Conservation (phyloP, 2,797 vertebrate species). For the Semotilus atromaculatus region DNA sequence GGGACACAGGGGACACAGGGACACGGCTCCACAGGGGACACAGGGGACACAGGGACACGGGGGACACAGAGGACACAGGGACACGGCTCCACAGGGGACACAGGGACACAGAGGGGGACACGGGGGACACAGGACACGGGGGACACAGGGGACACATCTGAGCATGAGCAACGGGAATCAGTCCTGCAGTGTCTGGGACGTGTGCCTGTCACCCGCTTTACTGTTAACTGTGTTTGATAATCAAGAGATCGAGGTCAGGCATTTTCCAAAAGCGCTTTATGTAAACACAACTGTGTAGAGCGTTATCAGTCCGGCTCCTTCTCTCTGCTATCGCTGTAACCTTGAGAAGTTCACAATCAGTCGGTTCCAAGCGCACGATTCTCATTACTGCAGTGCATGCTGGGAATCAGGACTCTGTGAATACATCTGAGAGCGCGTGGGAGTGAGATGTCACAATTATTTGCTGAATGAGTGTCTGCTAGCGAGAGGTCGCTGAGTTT, state of each 20-base stretch:
- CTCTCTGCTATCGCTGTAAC: conserved; percentile 25
- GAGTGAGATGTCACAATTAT: conserved; percentile 12
- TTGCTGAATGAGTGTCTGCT: not conserved
- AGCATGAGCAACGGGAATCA: not conserved
- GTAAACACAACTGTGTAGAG: not conserved
- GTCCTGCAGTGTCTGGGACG: not conserved
- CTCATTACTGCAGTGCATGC: not conserved
- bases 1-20: no score
- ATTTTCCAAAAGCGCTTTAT: not conserved
- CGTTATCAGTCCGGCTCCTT: not conserved
- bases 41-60: no score
- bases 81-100: no score
- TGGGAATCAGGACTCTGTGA: not conserved
- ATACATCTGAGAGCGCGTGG: not conserved
- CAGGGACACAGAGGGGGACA: no score
- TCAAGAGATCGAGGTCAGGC: not conserved
- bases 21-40: no score
- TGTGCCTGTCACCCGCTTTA: not conserved
- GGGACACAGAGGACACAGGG: no score
- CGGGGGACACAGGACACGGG: no score
- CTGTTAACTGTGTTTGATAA: not conserved
- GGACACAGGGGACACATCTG: no score
- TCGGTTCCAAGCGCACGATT: not conserved
- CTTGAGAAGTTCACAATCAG: conserved; percentile 25
- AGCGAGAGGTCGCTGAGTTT: conserved; percentile 40